phyloP scores from a whole-genome alignment of 2,888 invertebrate species.

The Lasioglossum lativentre region DNA sequence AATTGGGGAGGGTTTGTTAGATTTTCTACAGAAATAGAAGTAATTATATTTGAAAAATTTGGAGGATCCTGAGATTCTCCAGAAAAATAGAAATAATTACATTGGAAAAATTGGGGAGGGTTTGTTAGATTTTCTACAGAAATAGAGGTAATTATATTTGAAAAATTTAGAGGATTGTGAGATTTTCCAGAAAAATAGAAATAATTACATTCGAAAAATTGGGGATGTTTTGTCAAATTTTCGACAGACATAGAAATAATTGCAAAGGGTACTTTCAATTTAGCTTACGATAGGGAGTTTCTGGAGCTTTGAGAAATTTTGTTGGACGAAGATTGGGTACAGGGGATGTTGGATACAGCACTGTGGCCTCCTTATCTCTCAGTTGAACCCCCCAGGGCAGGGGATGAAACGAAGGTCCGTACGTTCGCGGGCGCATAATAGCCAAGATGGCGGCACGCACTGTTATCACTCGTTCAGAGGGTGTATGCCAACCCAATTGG shows the following conservation, averaged over 20 bases:
- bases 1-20: too few relatives aligned
- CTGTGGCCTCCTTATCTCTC: slow-evolving; percentile 55
- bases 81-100: too few relatives aligned
- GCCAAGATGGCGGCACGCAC: slow-evolving; percentile 75
- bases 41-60: too few relatives aligned
- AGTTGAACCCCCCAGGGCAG: slow-evolving; percentile 20
- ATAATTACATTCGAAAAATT: too few relatives aligned
- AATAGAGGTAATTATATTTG: too few relatives aligned
- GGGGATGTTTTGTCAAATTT: too few relatives aligned
- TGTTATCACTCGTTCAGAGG: slow-evolving; percentile 77
- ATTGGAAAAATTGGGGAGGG: too few relatives aligned
- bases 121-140: too few relatives aligned
- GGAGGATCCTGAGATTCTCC: too few relatives aligned
- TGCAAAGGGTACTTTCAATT: not conserved
- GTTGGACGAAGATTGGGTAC: not conserved
- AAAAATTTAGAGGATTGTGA: too few relatives aligned
- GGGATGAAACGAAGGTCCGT: slow-evolving; percentile 39
- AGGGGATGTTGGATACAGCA: slow-evolving; percentile 20
- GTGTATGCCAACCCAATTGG: slow-evolving; percentile 76
- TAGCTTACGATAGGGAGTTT: not conserved
- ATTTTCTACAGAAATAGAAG: not conserved
- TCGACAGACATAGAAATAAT: too few relatives aligned
- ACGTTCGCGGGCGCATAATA: slow-evolving; percentile 73
- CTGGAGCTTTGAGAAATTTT: not conserved
- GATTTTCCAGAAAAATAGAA: not conserved